These are phyloP conservation scores for Lasioglossum leucozonium DNA, from an alignment of 2,888 invertebrate genomes.

Conservation along the genomic window DNA sequence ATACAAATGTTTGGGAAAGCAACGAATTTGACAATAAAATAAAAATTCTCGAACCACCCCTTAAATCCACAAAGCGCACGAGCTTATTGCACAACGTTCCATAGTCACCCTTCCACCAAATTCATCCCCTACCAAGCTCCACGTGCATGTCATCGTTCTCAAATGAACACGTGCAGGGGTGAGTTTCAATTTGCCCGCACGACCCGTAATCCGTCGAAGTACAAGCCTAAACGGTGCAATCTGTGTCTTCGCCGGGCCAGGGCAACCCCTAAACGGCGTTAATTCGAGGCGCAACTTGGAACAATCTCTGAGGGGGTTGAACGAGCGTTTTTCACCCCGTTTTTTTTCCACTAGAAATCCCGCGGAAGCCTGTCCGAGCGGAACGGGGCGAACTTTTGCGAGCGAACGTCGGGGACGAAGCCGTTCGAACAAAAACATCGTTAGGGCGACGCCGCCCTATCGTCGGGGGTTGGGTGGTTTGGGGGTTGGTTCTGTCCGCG, in stretches of 20 bases:
- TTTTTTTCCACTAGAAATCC: slow-evolving; percentile 29
- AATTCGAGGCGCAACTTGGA: not conserved
- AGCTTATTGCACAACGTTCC: too few species aligned
- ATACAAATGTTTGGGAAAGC: not conserved
- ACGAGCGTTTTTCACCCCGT: not conserved
- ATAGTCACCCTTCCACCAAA: not conserved
- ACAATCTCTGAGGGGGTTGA: not conserved
- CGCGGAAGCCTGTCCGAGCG: slow-evolving; percentile 29
- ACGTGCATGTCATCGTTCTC: not conserved
- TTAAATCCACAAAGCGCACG: not conserved
- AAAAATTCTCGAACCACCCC: not conserved
- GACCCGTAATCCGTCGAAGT: not conserved
- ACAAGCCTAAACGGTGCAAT: not conserved
- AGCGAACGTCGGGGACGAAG: slow-evolving; percentile 19
- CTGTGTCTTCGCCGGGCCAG: not conserved
- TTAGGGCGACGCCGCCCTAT: slow-evolving; percentile 40
- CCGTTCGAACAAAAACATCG: slow-evolving; percentile 53
- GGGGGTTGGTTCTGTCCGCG: slow-evolving; percentile 21
- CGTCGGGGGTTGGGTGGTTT: slow-evolving; percentile 3
- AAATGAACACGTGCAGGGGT: not conserved
- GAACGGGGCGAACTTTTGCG: slow-evolving; percentile 37
- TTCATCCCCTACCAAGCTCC: not conserved
- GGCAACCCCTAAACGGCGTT: not conserved
- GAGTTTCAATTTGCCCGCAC: not conserved
- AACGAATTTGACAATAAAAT: not conserved